phyloP scores from a whole-genome alignment of 2,888 invertebrate genomes.

The Sclerodermus sp. region DNA sequence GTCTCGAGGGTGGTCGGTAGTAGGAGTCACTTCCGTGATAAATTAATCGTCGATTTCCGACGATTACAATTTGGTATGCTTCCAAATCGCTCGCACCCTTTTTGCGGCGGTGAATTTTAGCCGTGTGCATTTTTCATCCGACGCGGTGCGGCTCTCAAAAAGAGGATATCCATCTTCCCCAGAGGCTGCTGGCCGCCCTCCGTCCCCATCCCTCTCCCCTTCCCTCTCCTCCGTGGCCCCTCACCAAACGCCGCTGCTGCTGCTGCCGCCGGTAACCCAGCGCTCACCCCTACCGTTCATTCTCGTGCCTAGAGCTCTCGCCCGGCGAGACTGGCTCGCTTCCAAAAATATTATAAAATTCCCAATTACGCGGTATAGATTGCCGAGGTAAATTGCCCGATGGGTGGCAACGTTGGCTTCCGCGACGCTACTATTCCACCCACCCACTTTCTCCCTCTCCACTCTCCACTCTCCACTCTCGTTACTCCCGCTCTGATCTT shows the following conservation, averaged over 20 bases:
- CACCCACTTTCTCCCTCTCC: not conserved
- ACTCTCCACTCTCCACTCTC: conserved; percentile 2
- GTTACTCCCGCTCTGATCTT: conserved; percentile 4
- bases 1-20: not conserved
- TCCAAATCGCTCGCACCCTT: conserved; percentile 53
- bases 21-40: conserved; percentile 42
- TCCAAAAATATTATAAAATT: conserved; percentile 58
- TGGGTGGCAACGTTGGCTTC: conserved; percentile 30
- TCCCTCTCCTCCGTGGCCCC: conserved; percentile 14
- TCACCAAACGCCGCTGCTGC: conserved; percentile 14
- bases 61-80: conserved; percentile 56
- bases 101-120: conserved; percentile 54
- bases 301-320: conserved; percentile 23
- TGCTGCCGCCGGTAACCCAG: conserved; percentile 4
- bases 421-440: conserved; percentile 12
- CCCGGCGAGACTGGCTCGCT: conserved; percentile 49
- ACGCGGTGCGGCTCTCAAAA: conserved; percentile 49
- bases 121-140: conserved; percentile 54
- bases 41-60: conserved; percentile 57
- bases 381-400: conserved; percentile 54
- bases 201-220: conserved; percentile 21
- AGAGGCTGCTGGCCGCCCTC: conserved; percentile 42
- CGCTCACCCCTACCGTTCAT: not conserved
- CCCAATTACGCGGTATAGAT: conserved; percentile 55
- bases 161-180: conserved; percentile 55